Base-by-base conservation (phyloP, 2,888 invertebrate genomes). In the Callinectes sapidus region DNA sequence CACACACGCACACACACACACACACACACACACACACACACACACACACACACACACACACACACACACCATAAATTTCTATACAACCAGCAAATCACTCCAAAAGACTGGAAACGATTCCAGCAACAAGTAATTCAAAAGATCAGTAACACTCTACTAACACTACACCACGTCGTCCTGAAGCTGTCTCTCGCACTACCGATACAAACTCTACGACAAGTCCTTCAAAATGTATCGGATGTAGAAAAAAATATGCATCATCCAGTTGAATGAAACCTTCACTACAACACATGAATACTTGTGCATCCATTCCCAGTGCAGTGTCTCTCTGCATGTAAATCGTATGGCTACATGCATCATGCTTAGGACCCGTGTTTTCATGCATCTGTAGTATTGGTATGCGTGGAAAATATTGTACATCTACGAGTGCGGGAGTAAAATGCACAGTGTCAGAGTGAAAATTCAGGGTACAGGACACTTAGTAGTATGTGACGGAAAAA, bases 341-440 rank as follows among this genome's bases (percentile, higher is more conserved):
- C 81, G 81, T 81, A 81, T 81, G 35, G 81, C 81, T 18, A 32
- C 81, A 81, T 81, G 81, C 35, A 81, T 81, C 81, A 81, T 81
- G 81, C 81, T 81, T 81, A 81, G 16, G 32, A 81, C 81, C 81
- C 32, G 35, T 81, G 81, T 81, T 81, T 81, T 35, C 81, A 81
- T 81, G 81, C 81, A 35, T n/a, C 81, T 81, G 81, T 81, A 81
- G 81, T 81, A 81, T 32, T 81, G 14, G 13, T 16, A 32, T 32
- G 35, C 81, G 81, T 81, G 81, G 81, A 35, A 81, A 81, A 81
- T 81, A 81, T 81, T 81, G 81, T 16, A 35, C 35, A 35, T 81
- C 81, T 18, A 81, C 13, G 48, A 48, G 81, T 2, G 32, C 23
- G 81, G 35, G 35, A 81, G 32, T 81, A 81, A 81, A 35, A 81